phyloP scores from a whole-genome alignment of 2,113 vertebrate genomes.

The Engystomops pustulosus region DNA sequence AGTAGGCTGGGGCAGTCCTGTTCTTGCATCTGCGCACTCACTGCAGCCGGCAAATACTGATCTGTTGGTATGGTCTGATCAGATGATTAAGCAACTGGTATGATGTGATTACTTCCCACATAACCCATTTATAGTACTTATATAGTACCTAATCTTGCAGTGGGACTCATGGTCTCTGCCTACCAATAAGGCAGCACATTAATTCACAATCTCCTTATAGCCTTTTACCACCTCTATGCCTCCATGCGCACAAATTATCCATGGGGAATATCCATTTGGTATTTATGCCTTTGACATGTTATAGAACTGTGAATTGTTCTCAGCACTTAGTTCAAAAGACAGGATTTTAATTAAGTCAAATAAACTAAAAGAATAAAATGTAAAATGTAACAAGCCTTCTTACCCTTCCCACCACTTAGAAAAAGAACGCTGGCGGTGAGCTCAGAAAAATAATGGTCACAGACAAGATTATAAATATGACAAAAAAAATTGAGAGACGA shows the following conservation, averaged over 20 bases:
- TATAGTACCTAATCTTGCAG: not conserved
- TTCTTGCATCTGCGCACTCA: too few relatives aligned
- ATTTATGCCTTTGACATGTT: too few relatives aligned
- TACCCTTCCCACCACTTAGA: not conserved
- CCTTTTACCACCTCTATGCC: not conserved
- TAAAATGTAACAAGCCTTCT: not conserved
- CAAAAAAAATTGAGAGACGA: not conserved
- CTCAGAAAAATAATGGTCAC: not conserved
- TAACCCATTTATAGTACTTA: not conserved
- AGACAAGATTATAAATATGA: slow-evolving; percentile 16
- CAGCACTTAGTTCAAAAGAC: not conserved
- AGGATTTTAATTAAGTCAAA: not conserved
- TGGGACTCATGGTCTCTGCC: not conserved
- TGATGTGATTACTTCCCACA: not conserved
- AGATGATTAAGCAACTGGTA: not conserved
- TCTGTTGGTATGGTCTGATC: too few relatives aligned
- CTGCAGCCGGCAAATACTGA: too few relatives aligned
- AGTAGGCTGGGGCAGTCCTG: too few relatives aligned
- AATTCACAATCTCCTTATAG: not conserved
- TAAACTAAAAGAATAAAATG: not conserved
- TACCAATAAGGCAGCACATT: not conserved
- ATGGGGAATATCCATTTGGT: too few relatives aligned
- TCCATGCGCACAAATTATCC: too few relatives aligned
- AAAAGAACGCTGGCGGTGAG: not conserved
- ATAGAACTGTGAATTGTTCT: not conserved